phyloP scores from a whole-genome alignment of 2,797 vertebrate species.

The Rhyacichthys aspro region DNA sequence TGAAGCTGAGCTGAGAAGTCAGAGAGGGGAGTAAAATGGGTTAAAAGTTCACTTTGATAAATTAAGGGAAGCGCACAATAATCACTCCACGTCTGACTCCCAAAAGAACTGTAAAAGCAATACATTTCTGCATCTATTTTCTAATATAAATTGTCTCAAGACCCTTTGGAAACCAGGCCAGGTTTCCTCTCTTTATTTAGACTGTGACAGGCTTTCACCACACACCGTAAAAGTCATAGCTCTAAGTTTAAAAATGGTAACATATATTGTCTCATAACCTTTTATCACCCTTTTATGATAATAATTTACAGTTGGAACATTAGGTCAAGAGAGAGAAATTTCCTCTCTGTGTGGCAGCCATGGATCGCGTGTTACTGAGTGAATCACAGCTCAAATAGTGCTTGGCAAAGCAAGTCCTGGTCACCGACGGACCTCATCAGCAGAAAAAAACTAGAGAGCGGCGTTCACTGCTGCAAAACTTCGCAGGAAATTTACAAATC shows the following conservation, averaged over 20 bases:
- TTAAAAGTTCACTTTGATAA: constrained; percentile 52
- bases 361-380: constrained; percentile 60
- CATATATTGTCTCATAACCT: constrained; percentile 58
- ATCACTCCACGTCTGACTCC: constrained; percentile 62
- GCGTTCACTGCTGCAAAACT: constrained; percentile 65
- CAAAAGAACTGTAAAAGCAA: constrained; percentile 55
- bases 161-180: constrained; percentile 46
- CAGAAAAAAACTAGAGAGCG: constrained; percentile 49
- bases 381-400: constrained; percentile 69
- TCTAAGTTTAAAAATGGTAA: constrained; percentile 49
- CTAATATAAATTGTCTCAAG: constrained; percentile 65
- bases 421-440: constrained; percentile 65
- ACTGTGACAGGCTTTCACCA: constrained; percentile 71
- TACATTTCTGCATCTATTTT: constrained; percentile 65
- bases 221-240: constrained; percentile 39
- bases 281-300: constrained; percentile 60
- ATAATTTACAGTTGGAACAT: constrained; percentile 39
- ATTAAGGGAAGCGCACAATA: constrained; percentile 78
- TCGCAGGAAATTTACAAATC: constrained; percentile 67
- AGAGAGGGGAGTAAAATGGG: constrained; percentile 32
- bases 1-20: constrained; percentile 65
- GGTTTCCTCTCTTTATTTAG: constrained; percentile 80
- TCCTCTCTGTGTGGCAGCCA: constrained; percentile 53
- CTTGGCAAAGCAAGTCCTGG: constrained; percentile 71
- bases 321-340: constrained; percentile 47